These are phyloP conservation scores for Hipposideros armiger DNA, from an alignment of 2,113 vertebrate genomes.

Conservation along the genomic window DNA sequence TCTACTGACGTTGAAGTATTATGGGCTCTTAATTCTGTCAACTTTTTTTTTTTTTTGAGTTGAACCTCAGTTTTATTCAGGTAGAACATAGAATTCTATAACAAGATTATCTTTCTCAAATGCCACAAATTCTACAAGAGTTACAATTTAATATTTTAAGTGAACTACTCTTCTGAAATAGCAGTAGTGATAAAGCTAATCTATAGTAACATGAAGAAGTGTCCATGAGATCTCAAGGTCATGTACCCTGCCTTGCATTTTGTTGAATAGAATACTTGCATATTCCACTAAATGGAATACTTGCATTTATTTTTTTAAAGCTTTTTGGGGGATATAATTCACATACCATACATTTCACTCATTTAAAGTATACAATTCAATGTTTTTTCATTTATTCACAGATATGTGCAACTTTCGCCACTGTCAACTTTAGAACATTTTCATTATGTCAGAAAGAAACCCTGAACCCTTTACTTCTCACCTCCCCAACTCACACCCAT, in stretches of 20 bases:
- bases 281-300: background rate
- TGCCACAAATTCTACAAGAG: background rate
- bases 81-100: background rate
- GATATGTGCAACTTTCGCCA: background rate
- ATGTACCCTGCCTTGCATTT: background rate
- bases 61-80: background rate
- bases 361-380: background rate
- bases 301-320: background rate
- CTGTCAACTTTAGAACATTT: background rate
- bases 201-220: background rate
- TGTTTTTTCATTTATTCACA: background rate
- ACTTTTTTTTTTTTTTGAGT: background rate
- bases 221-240: background rate
- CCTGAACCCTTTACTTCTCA: background rate
- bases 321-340: background rate
- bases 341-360: background rate
- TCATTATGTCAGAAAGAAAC: background rate
- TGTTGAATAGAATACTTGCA: background rate
- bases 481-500: background rate
- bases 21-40: conserved; percentile 13
- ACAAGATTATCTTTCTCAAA: background rate
- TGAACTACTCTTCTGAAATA: background rate
- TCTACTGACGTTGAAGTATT: conserved; percentile 9
- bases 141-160: conserved; percentile 9
- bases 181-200: background rate